Base-by-base conservation (phyloP, 2,797 vertebrate species). In the Sylvilagus floridanus region DNA sequence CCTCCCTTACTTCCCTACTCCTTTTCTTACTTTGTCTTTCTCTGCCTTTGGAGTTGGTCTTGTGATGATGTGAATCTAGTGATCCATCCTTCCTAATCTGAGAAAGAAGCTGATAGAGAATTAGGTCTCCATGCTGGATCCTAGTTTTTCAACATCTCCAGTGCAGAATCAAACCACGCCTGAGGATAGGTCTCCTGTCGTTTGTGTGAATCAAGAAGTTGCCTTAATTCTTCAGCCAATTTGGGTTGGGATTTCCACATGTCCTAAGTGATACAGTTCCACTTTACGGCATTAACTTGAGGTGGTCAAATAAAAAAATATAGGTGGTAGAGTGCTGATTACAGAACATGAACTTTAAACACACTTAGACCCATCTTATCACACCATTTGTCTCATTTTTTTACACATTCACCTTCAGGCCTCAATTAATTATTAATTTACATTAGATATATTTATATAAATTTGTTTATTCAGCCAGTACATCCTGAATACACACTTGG, bases 151-250 rank as follows among this genome's bases (percentile, higher is more conserved):
- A 87, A 37, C 14, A 66, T 69, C n/a, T 73, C 63, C 22, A 37
- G 73, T 16, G 10, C 11, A 47, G 47, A 82, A 14, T 72, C 35
- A 54, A 84, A 9, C 28, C 65, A 26, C 28, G 14, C 11, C 14
- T 47, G 17, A 82, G 76, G 68, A 54, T 14, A 86, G 37, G 2
- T 5, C n/a, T 47, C 14, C 8, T 35, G 13, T 66, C 17, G 26
- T n/a, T 21, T 82, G 28, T 60, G 9, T 82, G 68, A 89, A 68
- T 8, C 30, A 94, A 93, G 65, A 90, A 21, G 37, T 47, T 90
- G 37, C 37, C 54, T n/a, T 42, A 10, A 73, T 19, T 30, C 30
- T 50, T 77, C 14, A 91, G 42, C 17, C 37, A 90, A 65, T 9
- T 47, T 21, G 32, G 19, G 30, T 30, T 69, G 14, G 1, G 5